A percentile compares a stretch with the other conserved stretches of the same genome.
phyloP scores from a whole-genome alignment of 2,113 vertebrate genomes.

The Pelodiscus sinensis region DNA sequence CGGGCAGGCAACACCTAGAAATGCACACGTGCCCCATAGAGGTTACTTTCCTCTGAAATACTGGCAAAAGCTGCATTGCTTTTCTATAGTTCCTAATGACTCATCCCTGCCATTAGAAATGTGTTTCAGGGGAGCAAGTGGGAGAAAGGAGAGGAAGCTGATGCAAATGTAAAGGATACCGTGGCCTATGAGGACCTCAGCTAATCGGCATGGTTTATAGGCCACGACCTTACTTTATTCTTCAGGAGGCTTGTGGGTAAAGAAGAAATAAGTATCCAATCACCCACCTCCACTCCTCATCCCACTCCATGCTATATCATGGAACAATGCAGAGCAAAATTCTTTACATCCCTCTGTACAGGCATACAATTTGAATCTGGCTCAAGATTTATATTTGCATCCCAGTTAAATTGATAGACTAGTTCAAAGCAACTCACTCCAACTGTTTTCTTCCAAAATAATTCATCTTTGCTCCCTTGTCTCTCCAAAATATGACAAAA shows the following conservation, averaged over 20 bases:
- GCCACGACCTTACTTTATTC: not conserved
- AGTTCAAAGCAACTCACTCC: constrained; percentile 46
- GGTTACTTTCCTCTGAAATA: not conserved
- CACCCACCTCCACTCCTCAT: not conserved
- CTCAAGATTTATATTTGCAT: constrained; percentile 18
- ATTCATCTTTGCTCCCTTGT: constrained; percentile 22
- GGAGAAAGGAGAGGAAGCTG: not conserved
- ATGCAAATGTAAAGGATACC: not conserved
- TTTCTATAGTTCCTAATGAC: not conserved
- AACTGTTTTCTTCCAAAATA: constrained; percentile 53
- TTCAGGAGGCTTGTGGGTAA: not conserved
- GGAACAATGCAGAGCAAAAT: not conserved
- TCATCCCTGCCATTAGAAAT: not conserved
- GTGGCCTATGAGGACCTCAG: not conserved
- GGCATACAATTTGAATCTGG: not conserved
- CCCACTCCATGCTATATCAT: not conserved
- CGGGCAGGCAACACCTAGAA: not conserved
- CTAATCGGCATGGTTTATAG: not conserved
- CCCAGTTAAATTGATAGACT: constrained; percentile 29
- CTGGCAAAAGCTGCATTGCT: not conserved
- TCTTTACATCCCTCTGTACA: not conserved
- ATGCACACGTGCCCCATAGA: accelerated
- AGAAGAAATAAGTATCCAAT: not conserved
- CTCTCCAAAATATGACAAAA: not conserved
- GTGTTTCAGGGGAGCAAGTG: not conserved